A percentile compares a stretch with the other conserved stretches of the same genome.
These are phyloP conservation scores for Thecophora atra DNA, from an alignment of 2,888 invertebrate genomes.

Conservation along the genomic window DNA sequence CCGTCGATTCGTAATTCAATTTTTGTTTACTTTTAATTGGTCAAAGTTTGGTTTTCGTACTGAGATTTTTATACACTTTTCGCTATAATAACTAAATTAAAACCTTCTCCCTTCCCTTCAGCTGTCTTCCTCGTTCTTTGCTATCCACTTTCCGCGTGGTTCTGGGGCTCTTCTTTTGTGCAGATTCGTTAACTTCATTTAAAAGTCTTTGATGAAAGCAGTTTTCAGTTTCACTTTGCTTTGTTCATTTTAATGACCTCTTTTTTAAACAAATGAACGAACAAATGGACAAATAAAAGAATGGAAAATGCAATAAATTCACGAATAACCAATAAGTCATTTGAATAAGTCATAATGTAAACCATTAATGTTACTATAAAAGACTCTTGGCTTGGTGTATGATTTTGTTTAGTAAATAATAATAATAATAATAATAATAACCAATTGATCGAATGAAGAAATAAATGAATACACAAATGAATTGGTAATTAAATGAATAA, in stretches of 20 bases:
- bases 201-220: not conserved
- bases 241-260: not conserved
- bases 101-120: constrained; percentile 25
- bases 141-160: not conserved
- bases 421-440: no score
- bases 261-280: no score
- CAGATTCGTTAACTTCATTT: not conserved
- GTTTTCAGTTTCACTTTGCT: not conserved
- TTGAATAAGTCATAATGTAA: no score
- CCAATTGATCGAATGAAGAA: no score
- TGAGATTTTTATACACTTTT: constrained; percentile 38
- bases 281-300: no score
- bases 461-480: no score
- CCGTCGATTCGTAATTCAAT: constrained; percentile 58
- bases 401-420: no score
- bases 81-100: constrained; percentile 40
- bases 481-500: no score
- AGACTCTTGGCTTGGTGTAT: no score
- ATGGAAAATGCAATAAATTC: no score
- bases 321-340: no score
- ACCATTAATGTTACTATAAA: no score
- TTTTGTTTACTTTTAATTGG: constrained; percentile 61
- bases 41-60: constrained; percentile 42
- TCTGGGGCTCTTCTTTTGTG: not conserved
- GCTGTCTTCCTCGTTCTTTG: not conserved